phyloP scores from a whole-genome alignment of 2,113 vertebrate genomes.

The Daubentonia madagascariensis region DNA sequence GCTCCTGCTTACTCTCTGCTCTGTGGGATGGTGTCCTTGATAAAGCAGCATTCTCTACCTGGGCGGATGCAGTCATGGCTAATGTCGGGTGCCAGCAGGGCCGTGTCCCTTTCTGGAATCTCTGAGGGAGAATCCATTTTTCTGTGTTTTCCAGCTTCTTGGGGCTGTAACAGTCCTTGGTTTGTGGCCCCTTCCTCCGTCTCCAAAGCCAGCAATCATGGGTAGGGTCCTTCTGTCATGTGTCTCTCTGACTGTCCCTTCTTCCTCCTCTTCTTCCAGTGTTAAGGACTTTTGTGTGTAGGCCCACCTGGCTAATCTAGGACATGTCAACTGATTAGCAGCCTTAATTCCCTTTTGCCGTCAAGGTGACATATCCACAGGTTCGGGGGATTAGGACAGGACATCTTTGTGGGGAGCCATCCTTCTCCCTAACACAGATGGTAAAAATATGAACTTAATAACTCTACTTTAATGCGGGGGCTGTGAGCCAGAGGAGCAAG shows the following conservation, averaged over 20 bases:
- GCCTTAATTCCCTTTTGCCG: neutral
- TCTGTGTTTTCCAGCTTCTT: neutral
- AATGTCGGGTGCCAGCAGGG: neutral
- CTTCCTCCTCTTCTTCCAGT: neutral
- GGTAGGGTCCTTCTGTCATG: accelerated
- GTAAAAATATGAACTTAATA: neutral
- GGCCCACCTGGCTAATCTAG: neutral
- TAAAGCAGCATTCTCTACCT: neutral
- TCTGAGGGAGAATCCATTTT: accelerated
- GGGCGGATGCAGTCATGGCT: neutral
- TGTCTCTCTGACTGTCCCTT: neutral
- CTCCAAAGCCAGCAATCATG: neutral
- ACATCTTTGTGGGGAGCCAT: neutral
- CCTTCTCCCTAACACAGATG: neutral
- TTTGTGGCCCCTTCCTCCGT: accelerated
- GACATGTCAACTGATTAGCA: neutral
- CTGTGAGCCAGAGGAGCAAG: neutral
- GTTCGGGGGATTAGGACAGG: neutral
- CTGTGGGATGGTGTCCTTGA: accelerated
- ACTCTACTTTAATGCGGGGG: accelerated
- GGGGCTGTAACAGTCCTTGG: accelerated
- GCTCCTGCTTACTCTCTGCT: no score
- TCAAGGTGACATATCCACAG: neutral
- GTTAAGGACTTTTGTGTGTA: neutral
- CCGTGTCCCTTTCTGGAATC: neutral